Base-by-base conservation (phyloP, 2,797 vertebrate species). In the Pogoniulus pusillus region DNA sequence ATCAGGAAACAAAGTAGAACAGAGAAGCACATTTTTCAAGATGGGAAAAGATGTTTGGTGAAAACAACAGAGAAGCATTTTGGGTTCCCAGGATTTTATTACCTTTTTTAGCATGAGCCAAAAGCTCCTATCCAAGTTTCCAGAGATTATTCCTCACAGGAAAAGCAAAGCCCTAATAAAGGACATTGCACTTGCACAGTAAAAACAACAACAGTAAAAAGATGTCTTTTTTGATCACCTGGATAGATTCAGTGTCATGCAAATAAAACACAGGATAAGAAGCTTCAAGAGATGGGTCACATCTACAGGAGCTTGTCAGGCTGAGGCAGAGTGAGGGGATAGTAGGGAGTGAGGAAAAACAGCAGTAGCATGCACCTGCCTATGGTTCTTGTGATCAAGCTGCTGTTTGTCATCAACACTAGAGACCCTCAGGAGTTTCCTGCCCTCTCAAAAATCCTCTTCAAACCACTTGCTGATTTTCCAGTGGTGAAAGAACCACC, bases 11-110 rank as follows among this genome's bases (percentile, higher is more conserved):
- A 86, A 75, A 85, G 69, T 17, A 69, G 55, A 93, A 72, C 85
- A 75, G 75, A 90, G 72, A 93, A 95, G 57, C 10, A 43, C 65
- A 71, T 30, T 62, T 95, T 95, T 96, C 77, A 93, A 94, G 85
- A 91, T 73, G 79, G 81, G 74, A 94, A 94, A 90, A 93, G 68
- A 75, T 68, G 54, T 58, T 87, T 81, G 55, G 51, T 96, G 92
- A 93, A 93, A 94, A 96, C 79, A 88, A 76, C 74, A 11, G 54
- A 95, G 85, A 94, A 94, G 51, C 70, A 58, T 64, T 91, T 90
- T 90, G 85, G 49, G 60, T 93, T 93, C 91, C 64, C 72, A 71
- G 72, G 70, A 85, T 94, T 97, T 97, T 97, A 96, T 96, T 95
- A 93, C 86, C 93, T 96, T 96, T 93, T 93, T 89, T 83, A 82